Evolutionary conservation across 2,888 invertebrate species (phyloP), one percentile per base, ranked within the genome.

Genomic region (Crossocerus cetratus): DNA sequence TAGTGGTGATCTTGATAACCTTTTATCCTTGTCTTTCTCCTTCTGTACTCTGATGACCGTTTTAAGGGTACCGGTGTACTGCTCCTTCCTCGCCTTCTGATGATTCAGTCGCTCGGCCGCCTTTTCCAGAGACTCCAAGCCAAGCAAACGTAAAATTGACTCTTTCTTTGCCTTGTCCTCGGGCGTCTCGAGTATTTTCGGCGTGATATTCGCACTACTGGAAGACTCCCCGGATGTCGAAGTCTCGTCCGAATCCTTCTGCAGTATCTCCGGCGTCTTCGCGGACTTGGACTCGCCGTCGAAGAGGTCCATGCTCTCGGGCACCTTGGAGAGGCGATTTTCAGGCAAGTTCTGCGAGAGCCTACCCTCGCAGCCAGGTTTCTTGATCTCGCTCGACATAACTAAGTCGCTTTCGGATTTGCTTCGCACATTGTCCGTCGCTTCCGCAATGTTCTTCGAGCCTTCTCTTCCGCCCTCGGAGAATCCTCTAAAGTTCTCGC

Each of bases 11-110:
- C 94, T 92, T 64, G 93, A 93, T 44, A 91, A 90, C 78, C 93
- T 94, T 89, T 94, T 95, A 83, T 94, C 93, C 89, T 84, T 74
- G 86, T 91, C 76, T 94, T 92, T 87, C 57, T 89, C 88, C 74
- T 89, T 89, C 21, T 87, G 84, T 77, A 96, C 90, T 90, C 96
- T 95, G 83, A 96, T 96, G 83, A 96, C 94, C 82, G 96, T 96
- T 88, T 96, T 96, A 77, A 96, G 88, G 0, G 96, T 96, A 49
- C 96, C 96, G 2, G 96, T 91, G 62, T 93, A 92, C 18, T 92
- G 87, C 67, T 92, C 93, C 55, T 92, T 92, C 81, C 93, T 93
- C 2, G 93, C 93, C 83, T 94, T 93, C 66, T 88, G 89, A 70
- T 87, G 85, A 56, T 78, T 86, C 65, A 86, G 61, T n/a, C 87